Base-by-base conservation (phyloP, 2,888 invertebrate species). In the Mythimna vitellina region DNA sequence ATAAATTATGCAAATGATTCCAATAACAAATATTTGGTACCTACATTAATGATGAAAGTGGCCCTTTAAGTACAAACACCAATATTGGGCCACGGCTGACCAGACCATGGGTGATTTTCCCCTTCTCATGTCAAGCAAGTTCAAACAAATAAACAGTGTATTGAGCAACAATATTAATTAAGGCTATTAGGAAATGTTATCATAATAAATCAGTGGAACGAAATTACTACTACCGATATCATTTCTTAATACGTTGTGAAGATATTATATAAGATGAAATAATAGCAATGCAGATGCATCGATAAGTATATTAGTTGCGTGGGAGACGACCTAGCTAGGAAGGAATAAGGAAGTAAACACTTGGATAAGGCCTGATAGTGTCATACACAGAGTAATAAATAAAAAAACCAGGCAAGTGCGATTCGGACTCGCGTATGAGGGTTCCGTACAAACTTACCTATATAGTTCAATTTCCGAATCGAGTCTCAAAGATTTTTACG, bases 1-100 rank as follows among this genome's bases (percentile, higher is more conserved):
- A 58, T 69, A 67, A 57, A 61, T 82, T 78, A 82, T 79, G 67
- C 67, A 79, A 74, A 79, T 73, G 29, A 61, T 38, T 38, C 53
- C 54, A 70, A 73, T 22, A 62, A 32, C 74, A 67, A 80, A 82
- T 82, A 82, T 80, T 80, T 82, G 67, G 12, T 66, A 54, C 74
- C 64, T 74, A 82, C 64, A 65, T 57, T 65, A 35, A 49, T 70
- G 49, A 79, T 62, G 67, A 78, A 80, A 80, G 74, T 74, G 61
- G 70, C 67, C 67, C 51, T 67, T 57, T 38, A 58, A 73, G 22
- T 58, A 42, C 38, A 58, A 73, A 78, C 51, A 53, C 70, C 57
- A 79, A 82, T 78, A 70, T 82, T 80, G 65, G 75, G 70, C 61
- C 83, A 80, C 17, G 70, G 66, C 65, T 66, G 64, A 67, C 80